A percentile compares a stretch with the other conserved stretches of the same genome.
These are phyloP conservation scores for Tinea pellionella DNA, from an alignment of 2,888 invertebrate genomes.

Conservation along the genomic window DNA sequence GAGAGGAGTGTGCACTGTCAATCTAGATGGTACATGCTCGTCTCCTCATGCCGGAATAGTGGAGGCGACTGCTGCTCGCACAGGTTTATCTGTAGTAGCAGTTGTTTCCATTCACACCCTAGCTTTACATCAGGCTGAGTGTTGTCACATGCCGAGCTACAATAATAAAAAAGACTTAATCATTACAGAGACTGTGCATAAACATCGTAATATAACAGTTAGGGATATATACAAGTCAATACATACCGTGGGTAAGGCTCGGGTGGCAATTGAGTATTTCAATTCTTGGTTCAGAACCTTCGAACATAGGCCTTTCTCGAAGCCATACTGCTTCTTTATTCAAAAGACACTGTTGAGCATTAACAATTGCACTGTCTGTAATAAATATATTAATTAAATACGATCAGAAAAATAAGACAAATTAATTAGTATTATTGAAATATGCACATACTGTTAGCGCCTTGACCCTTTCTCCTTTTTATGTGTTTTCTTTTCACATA, in stretches of 20 bases:
- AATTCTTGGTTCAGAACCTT: slow-evolving; percentile 57
- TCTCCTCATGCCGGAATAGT: too few species aligned
- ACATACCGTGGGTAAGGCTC: slow-evolving; percentile 48
- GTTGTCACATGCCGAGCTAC: too few species aligned
- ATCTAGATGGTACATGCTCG: too few species aligned
- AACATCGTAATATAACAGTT: not conserved
- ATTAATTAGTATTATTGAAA: not conserved
- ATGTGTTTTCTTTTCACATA: slow-evolving; percentile 47
- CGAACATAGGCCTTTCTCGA: slow-evolving; percentile 51
- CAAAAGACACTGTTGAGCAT: slow-evolving; percentile 57
- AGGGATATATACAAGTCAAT: not conserved
- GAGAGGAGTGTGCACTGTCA: too few species aligned
- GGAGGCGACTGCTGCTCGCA: too few species aligned
- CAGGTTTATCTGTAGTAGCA: too few species aligned
- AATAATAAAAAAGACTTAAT: too few species aligned
- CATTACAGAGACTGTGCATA: too few species aligned
- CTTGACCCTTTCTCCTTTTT: slow-evolving; percentile 55
- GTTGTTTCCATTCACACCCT: too few species aligned
- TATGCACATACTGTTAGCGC: slow-evolving; percentile 33
- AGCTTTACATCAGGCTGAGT: too few species aligned
- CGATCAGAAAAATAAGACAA: not conserved
- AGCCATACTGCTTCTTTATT: slow-evolving; percentile 63
- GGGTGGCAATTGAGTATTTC: slow-evolving; percentile 61
- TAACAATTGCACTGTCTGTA: slow-evolving; percentile 46
- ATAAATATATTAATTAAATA: not conserved